These are phyloP conservation scores for Chirona hameri DNA, from an alignment of 2,888 invertebrate species.

Conservation along the genomic window DNA sequence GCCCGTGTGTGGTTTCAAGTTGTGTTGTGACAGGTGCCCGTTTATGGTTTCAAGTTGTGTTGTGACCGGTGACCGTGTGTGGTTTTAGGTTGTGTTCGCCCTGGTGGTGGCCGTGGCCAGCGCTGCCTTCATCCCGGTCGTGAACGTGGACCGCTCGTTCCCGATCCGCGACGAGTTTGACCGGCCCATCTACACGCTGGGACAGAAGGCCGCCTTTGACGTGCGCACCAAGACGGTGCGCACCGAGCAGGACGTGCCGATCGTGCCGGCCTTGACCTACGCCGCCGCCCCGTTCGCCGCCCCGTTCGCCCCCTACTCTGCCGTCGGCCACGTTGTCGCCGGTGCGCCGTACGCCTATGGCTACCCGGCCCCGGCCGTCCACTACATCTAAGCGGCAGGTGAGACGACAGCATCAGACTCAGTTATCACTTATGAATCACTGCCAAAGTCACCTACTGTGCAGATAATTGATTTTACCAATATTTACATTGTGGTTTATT, in stretches of 20 bases:
- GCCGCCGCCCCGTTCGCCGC: neutral
- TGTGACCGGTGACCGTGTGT: neutral
- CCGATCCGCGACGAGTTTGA: constrained; percentile 13
- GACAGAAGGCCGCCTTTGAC: neutral
- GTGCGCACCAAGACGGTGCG: constrained; percentile 7
- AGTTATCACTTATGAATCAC: too few relatives aligned
- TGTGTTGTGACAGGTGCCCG: too few relatives aligned
- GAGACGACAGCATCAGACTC: too few relatives aligned
- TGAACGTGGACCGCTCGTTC: constrained; percentile 10
- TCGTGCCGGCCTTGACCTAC: too few relatives aligned
- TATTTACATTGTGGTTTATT: too few relatives aligned
- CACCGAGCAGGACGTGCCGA: constrained; percentile 6
- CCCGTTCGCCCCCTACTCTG: neutral
- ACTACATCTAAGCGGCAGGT: constrained; percentile 6
- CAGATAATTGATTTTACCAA: too few relatives aligned
- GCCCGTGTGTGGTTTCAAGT: neutral
- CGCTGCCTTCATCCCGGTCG: neutral
- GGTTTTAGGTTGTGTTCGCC: neutral
- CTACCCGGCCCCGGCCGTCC: neutral
- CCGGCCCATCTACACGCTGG: neutral
- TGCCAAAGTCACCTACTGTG: too few relatives aligned
- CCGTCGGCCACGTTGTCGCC: neutral
- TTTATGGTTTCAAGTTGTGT: too few relatives aligned
- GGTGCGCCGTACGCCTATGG: neutral
- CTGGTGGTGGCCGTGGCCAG: constrained; percentile 3